Base-by-base conservation (phyloP, 2,888 invertebrate genomes). In the Leptinotarsa haldemani region DNA sequence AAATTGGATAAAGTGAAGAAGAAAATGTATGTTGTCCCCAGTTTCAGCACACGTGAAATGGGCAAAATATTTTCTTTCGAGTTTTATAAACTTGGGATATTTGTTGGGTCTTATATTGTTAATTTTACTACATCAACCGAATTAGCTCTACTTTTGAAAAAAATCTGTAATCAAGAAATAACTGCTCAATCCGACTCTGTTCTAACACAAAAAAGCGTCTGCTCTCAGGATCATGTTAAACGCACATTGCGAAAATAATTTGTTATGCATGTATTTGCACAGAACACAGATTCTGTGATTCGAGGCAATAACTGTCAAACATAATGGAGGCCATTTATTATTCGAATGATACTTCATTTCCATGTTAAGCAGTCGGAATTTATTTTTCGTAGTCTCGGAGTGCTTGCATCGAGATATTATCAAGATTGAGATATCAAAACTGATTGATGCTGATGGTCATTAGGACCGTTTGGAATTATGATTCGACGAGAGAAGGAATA, bases 361-460 rank as follows among this genome's bases (percentile, higher is more conserved):
- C 61, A 61, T 61, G 25, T 61, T 20, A 9, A 61, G 40, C 40
- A 61, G 61, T 16, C 2, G 61, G 61, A 16, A 61, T 61, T 30
- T 61, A 61, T 61, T 61, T 61, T 61, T 40, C n/a, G 9, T 61
- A 7, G 61, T 61, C 40, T 40, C 18, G 40, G 25, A 61, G 61
- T 9, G 40, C 61, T n/a, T 61, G 61, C 40, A 61, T 61, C 61
- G 61, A 61, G 30, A 61, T 61, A 16, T 18, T 12, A 61, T 61
- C 61, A 40, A 61, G 30, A 61, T 61, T 61, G 13, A 61, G 61
- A 61, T 61, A 61, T 61, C 30, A 40, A 1, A 61, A 40, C 61
- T 61, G 40, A 61, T 40, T 61, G 61, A 61, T 61, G 61, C 40
- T 61, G 61, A 30, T 61, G 61, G 61, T 61, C 61, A 61, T 61